Evolutionary conservation across 1,140 invertebrate genomes (phyloP).

Genomic region (Neotoxoptera formosana): DNA sequence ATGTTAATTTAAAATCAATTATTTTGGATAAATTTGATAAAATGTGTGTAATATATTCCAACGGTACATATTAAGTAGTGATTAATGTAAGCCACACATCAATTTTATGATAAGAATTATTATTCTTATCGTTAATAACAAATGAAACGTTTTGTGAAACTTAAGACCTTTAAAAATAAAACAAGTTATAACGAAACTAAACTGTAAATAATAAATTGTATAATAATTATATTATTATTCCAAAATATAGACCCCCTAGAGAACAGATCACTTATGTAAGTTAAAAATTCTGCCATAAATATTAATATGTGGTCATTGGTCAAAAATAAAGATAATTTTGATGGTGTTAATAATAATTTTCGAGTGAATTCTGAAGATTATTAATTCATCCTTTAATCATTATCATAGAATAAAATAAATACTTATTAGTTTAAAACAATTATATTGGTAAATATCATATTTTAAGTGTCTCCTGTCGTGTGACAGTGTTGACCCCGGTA

Average conservation of each 20-base stretch:
- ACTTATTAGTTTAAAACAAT: not conserved
- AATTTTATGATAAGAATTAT: no score
- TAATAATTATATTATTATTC: no score
- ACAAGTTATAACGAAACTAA: no score
- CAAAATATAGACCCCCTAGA: not conserved
- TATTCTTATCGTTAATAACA: no score
- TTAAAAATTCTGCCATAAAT: not conserved
- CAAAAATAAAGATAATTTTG: not conserved
- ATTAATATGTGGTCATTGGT: not conserved
- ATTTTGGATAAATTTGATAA: no score
- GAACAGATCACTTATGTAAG: not conserved
- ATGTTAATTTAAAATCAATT: no score
- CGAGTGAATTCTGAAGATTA: not conserved
- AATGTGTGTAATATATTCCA: no score
- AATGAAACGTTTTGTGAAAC: no score
- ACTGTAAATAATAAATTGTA: no score
- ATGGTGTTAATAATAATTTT: not conserved
- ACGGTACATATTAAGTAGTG: no score
- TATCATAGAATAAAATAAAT: not conserved
- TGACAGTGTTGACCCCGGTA: not conserved
- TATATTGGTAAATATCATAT: not conserved
- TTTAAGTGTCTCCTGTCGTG: not conserved
- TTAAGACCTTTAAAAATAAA: no score
- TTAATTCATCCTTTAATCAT: constrained; percentile 11
- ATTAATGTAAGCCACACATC: no score